Conservation (phyloP, 2,888 invertebrate genomes). For the Pterostichus madidus region DNA sequence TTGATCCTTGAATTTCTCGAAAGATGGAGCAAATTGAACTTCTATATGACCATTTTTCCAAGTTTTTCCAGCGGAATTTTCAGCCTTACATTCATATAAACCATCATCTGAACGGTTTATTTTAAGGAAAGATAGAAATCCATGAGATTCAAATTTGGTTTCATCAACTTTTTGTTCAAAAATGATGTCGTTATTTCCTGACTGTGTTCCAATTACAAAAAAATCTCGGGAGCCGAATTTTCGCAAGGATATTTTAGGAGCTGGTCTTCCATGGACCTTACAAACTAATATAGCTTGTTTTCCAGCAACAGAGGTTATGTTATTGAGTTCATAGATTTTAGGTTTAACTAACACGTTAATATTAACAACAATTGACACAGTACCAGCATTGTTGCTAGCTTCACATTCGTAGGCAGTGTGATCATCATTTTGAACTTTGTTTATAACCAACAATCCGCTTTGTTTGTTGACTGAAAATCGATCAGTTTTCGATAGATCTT, state of each 20-base stretch:
- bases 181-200: constrained; percentile 84
- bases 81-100: constrained; percentile 91
- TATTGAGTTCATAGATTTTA: constrained; percentile 87
- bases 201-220: constrained; percentile 83
- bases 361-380: constrained; percentile 83
- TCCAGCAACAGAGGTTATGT: constrained; percentile 83
- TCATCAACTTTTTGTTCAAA: constrained; percentile 80
- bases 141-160: constrained; percentile 81
- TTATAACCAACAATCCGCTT: constrained; percentile 87
- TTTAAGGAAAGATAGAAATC: constrained; percentile 84
- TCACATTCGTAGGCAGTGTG: constrained; percentile 89
- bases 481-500: constrained; percentile 85
- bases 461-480: constrained; percentile 85
- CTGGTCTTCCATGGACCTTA: constrained; percentile 89
- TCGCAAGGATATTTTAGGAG: constrained; percentile 88
- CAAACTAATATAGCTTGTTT: constrained; percentile 85
- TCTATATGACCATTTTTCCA: constrained; percentile 90
- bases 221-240: constrained; percentile 84
- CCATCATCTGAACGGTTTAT: constrained; percentile 89
- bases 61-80: constrained; percentile 87
- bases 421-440: constrained; percentile 87
- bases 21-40: constrained; percentile 90
- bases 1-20: constrained; percentile 84
- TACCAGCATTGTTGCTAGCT: constrained; percentile 89
- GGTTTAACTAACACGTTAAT: constrained; percentile 89